A percentile compares a stretch with the other conserved stretches of the same genome.
phyloP scores from a whole-genome alignment of 2,797 vertebrate species.

The Poeciliopsis infans region DNA sequence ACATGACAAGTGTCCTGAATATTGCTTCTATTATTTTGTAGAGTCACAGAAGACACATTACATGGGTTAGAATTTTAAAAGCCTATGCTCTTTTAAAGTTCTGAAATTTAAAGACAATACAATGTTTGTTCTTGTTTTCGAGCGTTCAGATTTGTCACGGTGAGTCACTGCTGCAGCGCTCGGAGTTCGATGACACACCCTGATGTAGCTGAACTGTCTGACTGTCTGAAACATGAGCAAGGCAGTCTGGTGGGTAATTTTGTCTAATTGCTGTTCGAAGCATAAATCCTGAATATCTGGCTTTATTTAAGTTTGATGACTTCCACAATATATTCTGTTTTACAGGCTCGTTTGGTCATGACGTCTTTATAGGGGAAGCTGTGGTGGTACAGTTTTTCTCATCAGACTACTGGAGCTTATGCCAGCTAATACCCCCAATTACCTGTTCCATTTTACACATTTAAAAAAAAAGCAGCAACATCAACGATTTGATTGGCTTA shows the following conservation, averaged over 20 bases:
- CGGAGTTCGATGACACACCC: conserved; percentile 61
- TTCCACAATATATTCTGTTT: conserved; percentile 29
- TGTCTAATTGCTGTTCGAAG: conserved; percentile 47
- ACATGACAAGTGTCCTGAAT: neutral
- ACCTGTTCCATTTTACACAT: neutral
- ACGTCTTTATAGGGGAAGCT: conserved; percentile 14
- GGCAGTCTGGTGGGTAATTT: conserved; percentile 52
- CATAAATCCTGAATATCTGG: conserved; percentile 40
- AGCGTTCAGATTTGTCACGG: conserved; percentile 32
- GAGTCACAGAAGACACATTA: conserved; percentile 7
- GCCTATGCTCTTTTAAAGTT: conserved; percentile 11
- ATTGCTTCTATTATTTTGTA: neutral
- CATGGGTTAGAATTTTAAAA: neutral
- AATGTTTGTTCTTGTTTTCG: conserved; percentile 1
- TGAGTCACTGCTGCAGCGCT: conserved; percentile 57
- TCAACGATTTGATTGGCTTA: neutral
- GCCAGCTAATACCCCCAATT: conserved; percentile 5
- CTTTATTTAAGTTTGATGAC: conserved; percentile 31
- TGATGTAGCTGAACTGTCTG: conserved; percentile 57
- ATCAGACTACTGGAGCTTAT: neutral
- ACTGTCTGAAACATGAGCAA: conserved; percentile 50
- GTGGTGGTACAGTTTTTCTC: conserved; percentile 2
- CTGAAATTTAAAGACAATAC: conserved; percentile 22
- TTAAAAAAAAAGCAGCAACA: neutral
- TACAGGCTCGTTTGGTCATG: neutral